Percentiles rank a stretch among this genome's conserved stretches.
Evolutionary conservation across 1,140 invertebrate species (phyloP).

Genomic region (Sycophaga agraensis): DNA sequence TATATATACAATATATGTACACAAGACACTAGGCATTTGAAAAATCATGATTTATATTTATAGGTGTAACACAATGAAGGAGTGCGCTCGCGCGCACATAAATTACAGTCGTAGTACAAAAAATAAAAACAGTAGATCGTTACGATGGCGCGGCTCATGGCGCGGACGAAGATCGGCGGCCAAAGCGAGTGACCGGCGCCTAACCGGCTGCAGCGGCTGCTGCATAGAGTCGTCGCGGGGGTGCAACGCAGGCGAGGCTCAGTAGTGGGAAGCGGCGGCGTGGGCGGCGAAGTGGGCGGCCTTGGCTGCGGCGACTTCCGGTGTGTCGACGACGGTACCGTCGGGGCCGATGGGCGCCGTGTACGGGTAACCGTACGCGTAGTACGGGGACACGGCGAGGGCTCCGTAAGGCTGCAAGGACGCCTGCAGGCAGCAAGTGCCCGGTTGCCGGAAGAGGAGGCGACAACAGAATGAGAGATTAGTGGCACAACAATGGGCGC

Average conservation of each 20-base stretch:
- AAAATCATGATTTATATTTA: constrained; percentile 14
- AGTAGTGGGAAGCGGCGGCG: constrained; percentile 32
- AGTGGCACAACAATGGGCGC: too few species aligned
- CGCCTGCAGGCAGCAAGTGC: constrained; percentile 19
- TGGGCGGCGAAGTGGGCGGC: constrained; percentile 62
- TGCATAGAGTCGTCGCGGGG: too few species aligned
- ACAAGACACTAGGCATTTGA: too few species aligned
- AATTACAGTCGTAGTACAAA: background rate
- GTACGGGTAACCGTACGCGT: constrained; percentile 36
- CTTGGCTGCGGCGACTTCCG: constrained; percentile 64
- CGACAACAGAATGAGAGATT: too few species aligned
- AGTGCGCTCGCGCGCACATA: background rate
- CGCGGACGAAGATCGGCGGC: too few species aligned
- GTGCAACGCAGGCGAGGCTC: too few species aligned
- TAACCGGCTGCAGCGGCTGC: too few species aligned
- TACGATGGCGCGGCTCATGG: too few species aligned
- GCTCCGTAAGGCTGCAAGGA: constrained; percentile 31
- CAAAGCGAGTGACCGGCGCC: background rate
- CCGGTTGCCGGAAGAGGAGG: too few species aligned
- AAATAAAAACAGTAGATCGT: too few species aligned
- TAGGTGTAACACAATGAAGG: background rate
- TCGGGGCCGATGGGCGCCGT: constrained; percentile 56
- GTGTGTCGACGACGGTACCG: constrained; percentile 63
- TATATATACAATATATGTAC: too few species aligned
- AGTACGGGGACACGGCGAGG: constrained; percentile 32